Base-by-base conservation (phyloP, 1,140 invertebrate genomes). In the Bombus waltoni region DNA sequence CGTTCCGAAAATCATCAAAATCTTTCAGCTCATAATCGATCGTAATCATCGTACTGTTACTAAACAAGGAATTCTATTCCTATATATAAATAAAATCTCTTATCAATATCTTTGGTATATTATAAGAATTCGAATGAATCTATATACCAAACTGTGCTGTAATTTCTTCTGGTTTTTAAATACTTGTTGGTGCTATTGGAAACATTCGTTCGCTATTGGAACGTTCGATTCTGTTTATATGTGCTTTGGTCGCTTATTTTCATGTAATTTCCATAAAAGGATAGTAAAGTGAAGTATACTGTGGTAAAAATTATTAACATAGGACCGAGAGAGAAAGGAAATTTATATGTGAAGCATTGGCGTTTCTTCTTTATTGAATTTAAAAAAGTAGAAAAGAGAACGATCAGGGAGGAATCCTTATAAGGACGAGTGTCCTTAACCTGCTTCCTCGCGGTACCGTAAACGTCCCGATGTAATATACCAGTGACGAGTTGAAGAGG, bases 351-450 rank as follows among this genome's bases (percentile, higher is more conserved):
- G 25, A 53, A 15, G 38, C 62, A 38, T 53, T 15, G 25, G 53
- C 13, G 28, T 57, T 59, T 47, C 9, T 18, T 78, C 42, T 62
- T 35, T 40, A n/a, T 62, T 10, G 70, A 80, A 85, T 80, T 80
- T 73, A 87, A 40, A 32, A 71, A 40, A 83, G 75, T 81, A 85
- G 80, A 83, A 59, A 90, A 89, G 82, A 89, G 47, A 73, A 40
- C 88, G 86, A 84, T 79, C 81, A 94, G 94, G 94, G 93, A 94
- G 84, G 91, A 85, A 87, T 94, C 94, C 94, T 95, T 95, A 95
- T 94, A 95, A 94, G 94, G 94, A 94, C 79, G 88, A 92, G 90
- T 93, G 95, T 95, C 95, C 95, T 95, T 95, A 95, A 95, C 94
- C 95, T 92, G 94, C 92, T 95, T 95, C 88, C 82, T 87, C 88